A percentile compares a stretch with the other conserved stretches of the same genome.
Conservation (phyloP, 2,888 invertebrate species). For the Conistra vaccinii region DNA sequence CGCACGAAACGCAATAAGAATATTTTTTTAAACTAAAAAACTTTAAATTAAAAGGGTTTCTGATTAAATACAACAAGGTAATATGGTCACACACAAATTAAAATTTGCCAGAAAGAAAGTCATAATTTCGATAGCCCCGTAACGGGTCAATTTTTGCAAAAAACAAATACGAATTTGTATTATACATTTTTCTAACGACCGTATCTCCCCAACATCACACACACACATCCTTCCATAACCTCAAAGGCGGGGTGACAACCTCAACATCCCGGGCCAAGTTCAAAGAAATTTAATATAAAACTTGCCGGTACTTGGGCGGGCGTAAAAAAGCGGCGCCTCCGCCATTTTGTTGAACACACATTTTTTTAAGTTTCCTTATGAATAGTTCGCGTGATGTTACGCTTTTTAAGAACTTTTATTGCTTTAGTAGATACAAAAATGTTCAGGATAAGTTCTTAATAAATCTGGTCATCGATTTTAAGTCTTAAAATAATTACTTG, state of each 20-base stretch:
- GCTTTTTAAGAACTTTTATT: constrained; percentile 54
- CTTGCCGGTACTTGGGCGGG: constrained; percentile 48
- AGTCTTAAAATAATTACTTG: not conserved
- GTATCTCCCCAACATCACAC: not conserved
- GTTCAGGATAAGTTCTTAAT: constrained; percentile 29
- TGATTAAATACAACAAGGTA: not conserved
- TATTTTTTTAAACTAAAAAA: not conserved
- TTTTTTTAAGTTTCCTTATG: constrained; percentile 57
- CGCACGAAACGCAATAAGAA: not conserved
- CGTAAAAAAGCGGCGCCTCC: constrained; percentile 45
- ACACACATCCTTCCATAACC: not conserved
- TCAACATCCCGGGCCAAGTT: constrained; percentile 46
- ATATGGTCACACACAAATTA: not conserved
- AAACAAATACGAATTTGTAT: not conserved
- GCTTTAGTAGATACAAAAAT: constrained; percentile 44
- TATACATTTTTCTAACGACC: not conserved
- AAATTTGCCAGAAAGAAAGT: not conserved
- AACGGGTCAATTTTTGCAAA: not conserved
- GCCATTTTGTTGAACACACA: constrained; percentile 40
- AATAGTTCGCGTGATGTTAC: constrained; percentile 57
- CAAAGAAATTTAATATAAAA: constrained; percentile 71
- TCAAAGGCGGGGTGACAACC: constrained; percentile 37
- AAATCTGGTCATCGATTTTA: constrained; percentile 4
- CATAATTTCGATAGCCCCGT: not conserved
- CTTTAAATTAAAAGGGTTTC: not conserved